Evolutionary conservation across 2,888 invertebrate genomes (phyloP), one percentile per base, ranked within the genome.

Genomic region (Drosophila setosimentum): DNA sequence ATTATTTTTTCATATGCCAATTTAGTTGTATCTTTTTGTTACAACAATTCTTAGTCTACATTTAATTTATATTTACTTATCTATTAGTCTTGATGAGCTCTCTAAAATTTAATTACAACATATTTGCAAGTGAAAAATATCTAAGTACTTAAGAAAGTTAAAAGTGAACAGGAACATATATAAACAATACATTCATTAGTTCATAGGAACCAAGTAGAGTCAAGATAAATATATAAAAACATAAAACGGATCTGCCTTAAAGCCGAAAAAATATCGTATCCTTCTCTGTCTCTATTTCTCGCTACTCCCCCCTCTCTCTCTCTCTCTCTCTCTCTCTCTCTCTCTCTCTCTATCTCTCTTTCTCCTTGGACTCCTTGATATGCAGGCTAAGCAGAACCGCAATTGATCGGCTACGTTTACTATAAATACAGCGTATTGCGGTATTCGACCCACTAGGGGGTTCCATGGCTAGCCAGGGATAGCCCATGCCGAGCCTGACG

Each of bases 361-460:
- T 27, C 27, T 37, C 32, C 35, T 35, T 51, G 51, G 57, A 55
- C 61, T 45, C 48, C 69, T 73, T 63, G 76, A 68, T 75, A 55
- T 73, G 65, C 67, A 59, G 61, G 57, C 24, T 10, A 53, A 50
- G 64, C 49, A 50, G 74, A 80, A 82, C 78, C 80, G 72, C 82
- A 89, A 87, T 87, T 76, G 78, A 89, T 89, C 80, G 76, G 82
- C 63, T 73, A 82, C 89, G 84, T 87, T 83, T 87, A 88, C 90
- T 83, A 90, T 83, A 90, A 89, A 88, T 88, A 82, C 77, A 59
- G 74, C 67, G 72, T 57, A 85, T 78, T 86, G 90, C 76, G 86
- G 88, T 87, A 69, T 73, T 51, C 51, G 54, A 51, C 27, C 64
- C 76, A 32, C 59, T 72, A 55, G 74, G 84, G 48, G 61, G 68